Evolutionary conservation across 2,888 invertebrate genomes (phyloP), one percentile per base, ranked within the genome.

Genomic region (Nymphalis urticae): DNA sequence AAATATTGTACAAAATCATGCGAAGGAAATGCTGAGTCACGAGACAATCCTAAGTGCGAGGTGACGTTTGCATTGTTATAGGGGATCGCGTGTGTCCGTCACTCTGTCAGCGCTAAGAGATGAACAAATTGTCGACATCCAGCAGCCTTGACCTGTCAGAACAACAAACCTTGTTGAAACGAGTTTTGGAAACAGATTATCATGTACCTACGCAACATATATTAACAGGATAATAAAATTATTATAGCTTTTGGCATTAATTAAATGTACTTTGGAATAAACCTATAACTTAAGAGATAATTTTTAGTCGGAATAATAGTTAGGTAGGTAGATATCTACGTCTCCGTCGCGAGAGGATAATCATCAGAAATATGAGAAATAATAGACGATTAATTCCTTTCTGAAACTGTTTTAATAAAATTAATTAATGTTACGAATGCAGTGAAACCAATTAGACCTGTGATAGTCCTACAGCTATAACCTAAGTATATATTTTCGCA

Each of bases 141-240:
- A 71, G 67, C 73, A 75, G 71, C 80, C 79, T 78, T 80, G 79
- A 77, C 79, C 79, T 75, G 80, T 73, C 76, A 71, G 73, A 75
- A 36, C 67, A 71, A 71, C 70, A 75, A 75, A 50, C 69, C 73
- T 72, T 62, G 71, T 62, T 69, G 58, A 53, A 72, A 72, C 73
- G 64, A 69, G 70, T 71, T 71, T 68, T 66, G 65, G 53, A 71
- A 69, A 66, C 54, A 65, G 59, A 70, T 66, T 64, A 73, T 70
- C 66, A 69, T 69, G 48, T 64, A 69, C 8, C 54, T 2, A 27
- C 64, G 42, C 50, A 63, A 24, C 48, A 69, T 42, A 59, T 63
- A 66, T 70, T 53, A 59, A 64, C 54, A 63, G 54, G 63, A 68
- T 71, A 75, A 72, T 63, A 70, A 70, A 68, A 66, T 69, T 71